Conservation (phyloP, 2,797 vertebrate genomes). For the Neosilurus hyrtlii region DNA sequence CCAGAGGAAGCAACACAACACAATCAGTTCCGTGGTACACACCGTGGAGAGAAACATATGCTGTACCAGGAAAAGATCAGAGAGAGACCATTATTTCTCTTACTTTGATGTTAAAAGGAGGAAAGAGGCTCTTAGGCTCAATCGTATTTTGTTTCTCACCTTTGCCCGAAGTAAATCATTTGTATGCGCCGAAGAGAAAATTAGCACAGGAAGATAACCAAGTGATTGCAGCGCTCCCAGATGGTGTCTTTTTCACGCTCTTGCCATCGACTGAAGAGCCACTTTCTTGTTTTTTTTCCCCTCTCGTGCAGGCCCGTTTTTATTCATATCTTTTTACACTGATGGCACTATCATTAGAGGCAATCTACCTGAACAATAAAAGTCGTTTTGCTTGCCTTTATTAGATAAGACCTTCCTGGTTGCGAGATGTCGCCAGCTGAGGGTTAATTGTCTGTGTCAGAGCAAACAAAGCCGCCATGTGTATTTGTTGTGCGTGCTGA, state of each 20-base stretch:
- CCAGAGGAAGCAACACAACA: conserved; percentile 25
- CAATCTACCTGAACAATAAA: conserved; percentile 65
- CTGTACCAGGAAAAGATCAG: conserved; percentile 46
- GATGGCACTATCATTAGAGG: conserved; percentile 59
- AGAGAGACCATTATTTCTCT: conserved; percentile 53
- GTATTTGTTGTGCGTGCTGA: conserved; percentile 51
- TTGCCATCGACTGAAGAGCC: conserved; percentile 52
- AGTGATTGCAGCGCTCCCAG: conserved; percentile 54
- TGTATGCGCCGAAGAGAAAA: conserved; percentile 52
- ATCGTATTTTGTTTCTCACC: conserved; percentile 48
- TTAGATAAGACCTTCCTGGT: conserved; percentile 58
- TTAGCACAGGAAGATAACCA: conserved; percentile 54
- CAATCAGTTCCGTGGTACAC: conserved; percentile 16
- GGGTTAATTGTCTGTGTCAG: conserved; percentile 59
- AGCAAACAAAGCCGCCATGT: conserved; percentile 54
- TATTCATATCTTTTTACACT: conserved; percentile 58
- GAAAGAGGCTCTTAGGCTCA: conserved; percentile 21
- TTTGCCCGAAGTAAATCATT: conserved; percentile 54
- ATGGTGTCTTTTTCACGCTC: conserved; percentile 54
- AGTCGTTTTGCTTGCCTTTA: conserved; percentile 58
- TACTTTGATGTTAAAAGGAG: conserved; percentile 51
- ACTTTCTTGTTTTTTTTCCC: conserved; percentile 33
- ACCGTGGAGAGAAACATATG: conserved; percentile 38
- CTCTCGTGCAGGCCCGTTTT: conserved; percentile 43
- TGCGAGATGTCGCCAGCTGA: conserved; percentile 48